Evolutionary conservation across 2,888 invertebrate species (phyloP), one percentile per base, ranked within the genome.

Genomic region (Frankliniella fusca): DNA sequence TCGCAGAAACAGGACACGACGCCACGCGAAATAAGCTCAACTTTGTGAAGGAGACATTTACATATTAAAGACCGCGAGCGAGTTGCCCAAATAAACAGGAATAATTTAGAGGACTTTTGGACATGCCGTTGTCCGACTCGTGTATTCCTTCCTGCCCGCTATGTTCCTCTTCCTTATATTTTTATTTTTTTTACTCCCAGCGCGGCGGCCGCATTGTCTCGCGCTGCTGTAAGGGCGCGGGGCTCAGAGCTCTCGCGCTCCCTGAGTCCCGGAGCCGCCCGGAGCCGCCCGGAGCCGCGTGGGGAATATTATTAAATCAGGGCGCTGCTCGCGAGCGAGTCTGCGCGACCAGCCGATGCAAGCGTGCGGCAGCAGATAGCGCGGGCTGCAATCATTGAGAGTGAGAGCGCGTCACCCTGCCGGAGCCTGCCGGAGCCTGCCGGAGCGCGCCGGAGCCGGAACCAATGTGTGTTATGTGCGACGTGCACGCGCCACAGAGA

Each of bases 51-150:
- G 23, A 70, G 70, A 70, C 70, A 70, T 70, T 70, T 70, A 70
- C 70, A 70, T 70, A 70, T 70, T 70, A 70, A 70, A 70, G 70
- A 70, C 70, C 70, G 70, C n/a, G 70, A 23, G 70, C 70, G 70
- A 70, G 70, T 70, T 70, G 70, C 70, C 70, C 70, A 70, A 70
- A 70, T 70, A 70, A 70, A 70, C 70, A 70, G 70, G 70, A 70
- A 70, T 70, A 70, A 70, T 70, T 23, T 70, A 70, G 70, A 23
- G 70, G 70, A 70, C 70, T 70, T 70, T 70, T 23, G 23, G 70
- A 70, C 70, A 70, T 70, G 70, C n/a, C 70, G 70, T 23, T 23
- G 70, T 23, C 70, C 70, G 23, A 70, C 70, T 70, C 70, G 54
- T 54, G 54, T 54, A 70, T n/a, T 70, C 70, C 70, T 70, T 70